phyloP scores from a whole-genome alignment of 2,113 vertebrate species.

The Gasterosteus nipponicus region DNA sequence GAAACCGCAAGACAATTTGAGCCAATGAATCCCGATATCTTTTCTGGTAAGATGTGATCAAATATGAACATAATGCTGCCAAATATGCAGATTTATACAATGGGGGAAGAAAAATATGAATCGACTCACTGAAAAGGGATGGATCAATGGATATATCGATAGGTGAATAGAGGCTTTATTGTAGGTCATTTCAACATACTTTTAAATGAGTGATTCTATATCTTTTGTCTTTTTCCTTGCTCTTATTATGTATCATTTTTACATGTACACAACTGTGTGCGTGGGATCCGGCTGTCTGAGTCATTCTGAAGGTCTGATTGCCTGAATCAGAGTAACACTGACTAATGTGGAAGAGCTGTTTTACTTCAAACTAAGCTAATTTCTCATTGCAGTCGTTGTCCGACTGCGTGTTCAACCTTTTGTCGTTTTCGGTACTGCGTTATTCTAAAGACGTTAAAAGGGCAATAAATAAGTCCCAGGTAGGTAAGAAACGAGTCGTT shows the following conservation, averaged over 20 bases:
- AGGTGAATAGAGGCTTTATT: conserved; percentile 7
- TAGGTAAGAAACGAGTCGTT: conserved; percentile 21
- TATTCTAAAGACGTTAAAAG: conserved; percentile 42
- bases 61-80: conserved; percentile 33
- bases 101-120: neutral
- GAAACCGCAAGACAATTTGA: conserved; percentile 37
- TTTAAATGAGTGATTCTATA: conserved; percentile 14
- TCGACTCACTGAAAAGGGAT: neutral
- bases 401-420: conserved; percentile 24
- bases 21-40: conserved; percentile 22
- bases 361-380: conserved; percentile 40
- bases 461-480: conserved; percentile 13
- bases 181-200: neutral
- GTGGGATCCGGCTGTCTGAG: conserved; percentile 58
- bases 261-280: conserved; percentile 44
- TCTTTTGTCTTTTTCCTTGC: conserved; percentile 15
- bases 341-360: conserved; percentile 56
- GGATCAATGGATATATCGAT: conserved; percentile 3
- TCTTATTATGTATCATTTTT: conserved; percentile 39
- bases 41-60: conserved; percentile 34
- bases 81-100: conserved; percentile 15
- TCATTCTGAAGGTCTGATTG: conserved; percentile 63
- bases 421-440: conserved; percentile 27
- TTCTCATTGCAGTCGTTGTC: conserved; percentile 42
- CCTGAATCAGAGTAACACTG: conserved; percentile 61